Percentiles rank a stretch among this genome's conserved stretches.
phyloP scores from a whole-genome alignment of 35 echinoderm and acorn worm genomes.

The Strongylocentrotus purpuratus region DNA sequence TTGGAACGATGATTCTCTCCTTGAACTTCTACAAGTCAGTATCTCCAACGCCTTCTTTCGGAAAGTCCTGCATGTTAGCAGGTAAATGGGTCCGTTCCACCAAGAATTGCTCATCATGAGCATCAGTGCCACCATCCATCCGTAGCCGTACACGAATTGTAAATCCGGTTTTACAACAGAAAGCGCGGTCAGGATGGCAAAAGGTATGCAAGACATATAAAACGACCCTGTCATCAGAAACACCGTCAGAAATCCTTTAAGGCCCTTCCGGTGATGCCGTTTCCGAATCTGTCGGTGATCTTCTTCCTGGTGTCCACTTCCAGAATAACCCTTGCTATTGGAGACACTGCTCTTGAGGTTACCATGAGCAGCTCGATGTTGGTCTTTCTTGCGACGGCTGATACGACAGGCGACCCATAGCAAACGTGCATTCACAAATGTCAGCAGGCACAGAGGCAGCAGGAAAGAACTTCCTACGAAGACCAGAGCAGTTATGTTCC shows the following conservation, averaged over 20 bases:
- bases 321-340: not conserved
- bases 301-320: not conserved
- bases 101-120: not conserved
- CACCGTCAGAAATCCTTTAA: not conserved
- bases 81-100: slow-evolving; percentile 5
- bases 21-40: not conserved
- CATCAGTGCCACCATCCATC: not conserved
- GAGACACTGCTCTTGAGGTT: not conserved
- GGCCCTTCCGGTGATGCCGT: not conserved
- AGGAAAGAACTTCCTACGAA: not conserved
- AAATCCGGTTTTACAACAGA: not conserved
- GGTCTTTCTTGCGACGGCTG: not conserved
- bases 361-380: not conserved
- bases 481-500: not conserved
- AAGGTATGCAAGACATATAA: not conserved
- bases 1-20: not conserved
- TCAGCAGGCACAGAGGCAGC: not conserved
- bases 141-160: not conserved
- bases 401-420: not conserved
- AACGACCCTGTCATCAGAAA: not conserved
- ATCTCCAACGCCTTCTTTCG: slow-evolving; percentile 22
- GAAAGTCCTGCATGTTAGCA: slow-evolving; percentile 1
- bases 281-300: not conserved
- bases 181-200: not conserved
- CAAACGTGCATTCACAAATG: not conserved